A percentile compares a stretch with the other conserved stretches of the same genome.
Evolutionary conservation across 2,113 vertebrate species (phyloP).

Genomic region (Chrysemys picta): DNA sequence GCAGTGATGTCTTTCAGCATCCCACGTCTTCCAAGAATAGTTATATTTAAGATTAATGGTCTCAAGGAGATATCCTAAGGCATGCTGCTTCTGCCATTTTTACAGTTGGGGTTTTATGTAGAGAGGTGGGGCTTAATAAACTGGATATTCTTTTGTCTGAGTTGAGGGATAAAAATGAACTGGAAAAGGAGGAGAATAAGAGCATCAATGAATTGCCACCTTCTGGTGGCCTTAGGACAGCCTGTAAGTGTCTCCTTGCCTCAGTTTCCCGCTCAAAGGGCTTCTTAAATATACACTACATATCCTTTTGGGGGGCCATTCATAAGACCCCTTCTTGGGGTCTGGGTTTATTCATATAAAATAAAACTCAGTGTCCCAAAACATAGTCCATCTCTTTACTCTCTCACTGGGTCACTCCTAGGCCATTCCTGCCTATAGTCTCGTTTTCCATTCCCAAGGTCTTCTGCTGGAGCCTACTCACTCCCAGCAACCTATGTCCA

Average conservation of each 20-base stretch:
- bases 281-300: background rate
- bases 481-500: background rate
- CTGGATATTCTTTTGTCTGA: background rate
- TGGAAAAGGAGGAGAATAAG: background rate
- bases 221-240: background rate
- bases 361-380: no score
- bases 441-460: background rate
- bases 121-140: background rate
- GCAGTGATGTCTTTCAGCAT: background rate
- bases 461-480: background rate
- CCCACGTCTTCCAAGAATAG: background rate
- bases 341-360: background rate
- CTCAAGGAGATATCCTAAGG: background rate
- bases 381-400: background rate
- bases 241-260: background rate
- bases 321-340: background rate
- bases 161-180: background rate
- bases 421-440: background rate
- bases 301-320: background rate
- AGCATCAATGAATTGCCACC: background rate
- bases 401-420: background rate
- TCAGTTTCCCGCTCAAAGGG: background rate
- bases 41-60: background rate
- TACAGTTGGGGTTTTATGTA: background rate
- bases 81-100: background rate